These are phyloP conservation scores for Leucosticte australis DNA, from an alignment of 2,113 vertebrate genomes.

Conservation along the genomic window DNA sequence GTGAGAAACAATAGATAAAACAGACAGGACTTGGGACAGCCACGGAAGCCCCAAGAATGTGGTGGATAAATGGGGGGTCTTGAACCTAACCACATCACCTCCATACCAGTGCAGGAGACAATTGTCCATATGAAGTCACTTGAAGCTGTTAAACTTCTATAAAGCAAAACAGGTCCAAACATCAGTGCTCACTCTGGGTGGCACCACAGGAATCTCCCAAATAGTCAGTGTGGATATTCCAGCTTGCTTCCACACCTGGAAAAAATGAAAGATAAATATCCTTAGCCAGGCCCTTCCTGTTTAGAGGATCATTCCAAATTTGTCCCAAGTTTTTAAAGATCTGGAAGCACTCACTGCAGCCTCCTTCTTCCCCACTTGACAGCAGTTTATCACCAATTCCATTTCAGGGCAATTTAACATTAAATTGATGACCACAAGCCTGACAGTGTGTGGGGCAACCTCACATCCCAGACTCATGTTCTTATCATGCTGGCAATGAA, in stretches of 20 bases:
- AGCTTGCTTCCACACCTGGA: background rate
- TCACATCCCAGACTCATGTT: background rate
- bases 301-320: background rate
- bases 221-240: background rate
- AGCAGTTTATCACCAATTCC: background rate
- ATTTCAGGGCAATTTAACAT: background rate
- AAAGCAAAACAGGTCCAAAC: background rate
- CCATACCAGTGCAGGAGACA: background rate
- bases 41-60: background rate
- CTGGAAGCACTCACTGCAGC: background rate
- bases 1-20: background rate
- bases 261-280: background rate
- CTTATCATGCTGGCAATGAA: background rate
- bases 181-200: background rate
- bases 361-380: background rate
- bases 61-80: background rate
- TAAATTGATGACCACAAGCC: background rate
- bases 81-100: background rate
- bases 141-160: background rate
- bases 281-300: background rate
- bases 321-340: background rate
- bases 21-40: background rate
- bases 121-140: background rate
- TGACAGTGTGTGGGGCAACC: background rate
- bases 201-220: background rate